These are phyloP conservation scores for Platysternon megacephalum DNA, from an alignment of 2,113 vertebrate genomes.

Conservation along the genomic window DNA sequence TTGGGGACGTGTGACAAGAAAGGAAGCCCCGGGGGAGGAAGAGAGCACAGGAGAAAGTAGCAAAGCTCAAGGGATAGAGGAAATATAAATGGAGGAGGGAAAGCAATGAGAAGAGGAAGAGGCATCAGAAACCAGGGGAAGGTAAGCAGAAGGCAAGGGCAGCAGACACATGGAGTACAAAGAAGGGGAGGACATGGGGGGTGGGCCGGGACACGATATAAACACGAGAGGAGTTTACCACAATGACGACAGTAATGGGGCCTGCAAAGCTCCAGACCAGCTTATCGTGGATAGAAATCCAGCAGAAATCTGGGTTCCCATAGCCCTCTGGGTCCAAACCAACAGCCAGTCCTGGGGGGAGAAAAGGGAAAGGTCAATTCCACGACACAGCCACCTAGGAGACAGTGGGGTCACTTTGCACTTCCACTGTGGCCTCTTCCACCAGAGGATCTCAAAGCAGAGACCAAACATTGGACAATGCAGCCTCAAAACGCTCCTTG, in stretches of 20 bases:
- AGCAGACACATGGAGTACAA: neutral
- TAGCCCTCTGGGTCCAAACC: conserved; percentile 97
- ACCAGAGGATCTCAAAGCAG: neutral
- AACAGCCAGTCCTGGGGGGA: conserved; percentile 87
- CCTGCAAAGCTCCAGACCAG: conserved; percentile 99
- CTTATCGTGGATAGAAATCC: conserved; percentile 98
- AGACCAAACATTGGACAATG: neutral
- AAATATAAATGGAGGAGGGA: neutral
- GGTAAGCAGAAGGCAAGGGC: neutral
- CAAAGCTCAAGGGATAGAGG: neutral
- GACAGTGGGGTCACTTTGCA: neutral
- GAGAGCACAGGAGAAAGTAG: neutral
- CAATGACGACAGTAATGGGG: conserved; percentile 91
- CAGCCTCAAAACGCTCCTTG: neutral
- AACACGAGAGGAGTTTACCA: conserved; percentile 84
- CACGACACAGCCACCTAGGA: neutral
- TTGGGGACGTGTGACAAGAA: neutral
- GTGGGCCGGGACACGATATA: neutral
- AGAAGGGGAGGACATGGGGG: neutral
- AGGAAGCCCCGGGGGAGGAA: neutral
- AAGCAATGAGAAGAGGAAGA: conserved; percentile 19
- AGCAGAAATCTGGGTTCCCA: conserved; percentile 97
- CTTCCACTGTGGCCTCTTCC: neutral
- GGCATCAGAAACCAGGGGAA: conserved; percentile 33
- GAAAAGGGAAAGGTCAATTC: neutral